Evolutionary conservation across 2,113 vertebrate genomes (phyloP).

Genomic region (Romanogobio albipinnatus): DNA sequence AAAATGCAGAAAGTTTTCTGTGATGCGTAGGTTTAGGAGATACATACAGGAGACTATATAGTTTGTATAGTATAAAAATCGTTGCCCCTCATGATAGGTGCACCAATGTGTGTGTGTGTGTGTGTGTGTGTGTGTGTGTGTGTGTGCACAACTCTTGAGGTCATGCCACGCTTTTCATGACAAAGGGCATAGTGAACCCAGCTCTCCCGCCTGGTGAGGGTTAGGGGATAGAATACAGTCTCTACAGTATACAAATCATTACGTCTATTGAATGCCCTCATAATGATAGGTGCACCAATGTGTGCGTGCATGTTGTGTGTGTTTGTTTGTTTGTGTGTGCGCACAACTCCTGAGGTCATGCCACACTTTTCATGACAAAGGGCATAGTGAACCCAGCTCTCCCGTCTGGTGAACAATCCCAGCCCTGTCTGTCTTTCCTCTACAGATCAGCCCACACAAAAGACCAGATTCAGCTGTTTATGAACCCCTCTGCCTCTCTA

Average conservation of each 20-base stretch:
- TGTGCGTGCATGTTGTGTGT: neutral
- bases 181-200: slow-evolving; percentile 49
- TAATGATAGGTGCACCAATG: no score
- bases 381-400: slow-evolving; percentile 31
- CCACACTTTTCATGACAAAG: slow-evolving; percentile 54
- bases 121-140: neutral
- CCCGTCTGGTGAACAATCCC: slow-evolving; percentile 27
- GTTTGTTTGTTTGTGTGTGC: neutral
- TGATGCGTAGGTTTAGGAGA: no score
- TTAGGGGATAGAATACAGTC: no score
- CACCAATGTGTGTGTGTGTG: neutral
- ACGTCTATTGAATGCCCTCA: no score
- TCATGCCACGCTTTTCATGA: slow-evolving; percentile 45
- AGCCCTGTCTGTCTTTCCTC: slow-evolving; percentile 45
- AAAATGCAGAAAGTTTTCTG: no score
- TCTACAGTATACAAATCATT: no score
- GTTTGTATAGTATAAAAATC: no score
- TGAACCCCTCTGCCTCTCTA: slow-evolving; percentile 49
- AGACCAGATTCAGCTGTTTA: slow-evolving; percentile 56
- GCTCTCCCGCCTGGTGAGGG: neutral
- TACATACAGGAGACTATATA: no score
- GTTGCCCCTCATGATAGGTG: no score
- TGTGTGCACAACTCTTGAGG: slow-evolving; percentile 14
- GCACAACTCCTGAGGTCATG: slow-evolving; percentile 30
- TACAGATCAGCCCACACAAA: slow-evolving; percentile 47